phyloP scores from a whole-genome alignment of 1,140 invertebrate genomes.

The Drosophila biarmipes region DNA sequence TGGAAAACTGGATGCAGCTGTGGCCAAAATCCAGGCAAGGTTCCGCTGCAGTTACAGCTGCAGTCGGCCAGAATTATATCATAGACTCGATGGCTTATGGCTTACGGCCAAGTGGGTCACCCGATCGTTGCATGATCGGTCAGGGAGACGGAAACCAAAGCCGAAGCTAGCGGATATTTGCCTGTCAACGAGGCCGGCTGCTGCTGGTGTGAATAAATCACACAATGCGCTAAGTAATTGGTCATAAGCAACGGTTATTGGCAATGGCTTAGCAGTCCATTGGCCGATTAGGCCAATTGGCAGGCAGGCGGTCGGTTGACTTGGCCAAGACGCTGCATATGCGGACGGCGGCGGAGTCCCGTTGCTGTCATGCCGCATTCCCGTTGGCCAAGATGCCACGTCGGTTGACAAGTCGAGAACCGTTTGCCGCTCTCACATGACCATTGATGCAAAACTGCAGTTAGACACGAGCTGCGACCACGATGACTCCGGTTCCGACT shows the following conservation, averaged over 20 bases:
- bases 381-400: slow-evolving; percentile 54
- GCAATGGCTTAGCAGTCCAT: slow-evolving; percentile 48
- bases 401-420: slow-evolving; percentile 60
- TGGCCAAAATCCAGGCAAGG: slow-evolving; percentile 24
- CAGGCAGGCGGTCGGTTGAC: slow-evolving; percentile 27
- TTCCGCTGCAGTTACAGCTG: slow-evolving; percentile 54
- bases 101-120: slow-evolving; percentile 40
- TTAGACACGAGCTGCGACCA: slow-evolving; percentile 55
- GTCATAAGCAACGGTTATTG: slow-evolving; percentile 65
- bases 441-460: slow-evolving; percentile 79
- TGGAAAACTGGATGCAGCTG: slow-evolving; percentile 50
- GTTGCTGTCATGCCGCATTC: slow-evolving; percentile 60
- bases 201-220: slow-evolving; percentile 54
- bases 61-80: slow-evolving; percentile 71
- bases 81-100: slow-evolving; percentile 45
- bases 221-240: slow-evolving; percentile 66
- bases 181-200: slow-evolving; percentile 46
- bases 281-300: slow-evolving; percentile 64
- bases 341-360: slow-evolving; percentile 35
- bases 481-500: neutral
- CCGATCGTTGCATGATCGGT: slow-evolving; percentile 51
- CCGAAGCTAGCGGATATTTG: slow-evolving; percentile 59
- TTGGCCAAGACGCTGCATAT: slow-evolving; percentile 18
- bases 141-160: slow-evolving; percentile 6
- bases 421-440: slow-evolving; percentile 46